A percentile compares a stretch with the other conserved stretches of the same genome.
phyloP scores from a whole-genome alignment of 2,113 vertebrate species.

The Pionites leucogaster region DNA sequence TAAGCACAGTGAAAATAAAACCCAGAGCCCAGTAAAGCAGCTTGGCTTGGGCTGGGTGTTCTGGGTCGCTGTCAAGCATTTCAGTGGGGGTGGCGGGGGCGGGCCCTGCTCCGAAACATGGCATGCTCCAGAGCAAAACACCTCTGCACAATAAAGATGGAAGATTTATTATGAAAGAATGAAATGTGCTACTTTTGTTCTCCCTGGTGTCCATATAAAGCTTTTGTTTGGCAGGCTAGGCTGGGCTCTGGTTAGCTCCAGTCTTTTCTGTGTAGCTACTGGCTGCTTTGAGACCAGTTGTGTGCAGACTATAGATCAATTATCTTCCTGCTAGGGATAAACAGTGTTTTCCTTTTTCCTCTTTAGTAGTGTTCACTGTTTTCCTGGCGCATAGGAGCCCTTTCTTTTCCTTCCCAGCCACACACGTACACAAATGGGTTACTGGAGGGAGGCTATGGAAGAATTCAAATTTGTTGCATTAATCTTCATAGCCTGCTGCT shows the following conservation, averaged over 20 bases:
- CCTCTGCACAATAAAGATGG: slow-evolving; percentile 52
- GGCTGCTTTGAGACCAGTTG: slow-evolving; percentile 56
- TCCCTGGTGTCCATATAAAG: slow-evolving; percentile 63
- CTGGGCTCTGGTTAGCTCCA: slow-evolving; percentile 14
- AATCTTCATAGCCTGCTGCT: slow-evolving; percentile 1
- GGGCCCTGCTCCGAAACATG: neutral
- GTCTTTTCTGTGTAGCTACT: neutral
- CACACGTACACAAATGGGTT: neutral
- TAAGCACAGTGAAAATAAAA: neutral
- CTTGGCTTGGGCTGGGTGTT: neutral
- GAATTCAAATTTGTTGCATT: slow-evolving; percentile 32
- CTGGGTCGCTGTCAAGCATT: neutral
- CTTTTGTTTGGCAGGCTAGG: slow-evolving; percentile 50
- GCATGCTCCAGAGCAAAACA: slow-evolving; percentile 12
- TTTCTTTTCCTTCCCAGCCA: neutral
- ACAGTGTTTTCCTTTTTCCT: slow-evolving; percentile 41
- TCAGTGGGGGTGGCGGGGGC: neutral
- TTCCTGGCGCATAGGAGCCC: slow-evolving; percentile 9
- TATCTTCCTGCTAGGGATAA: slow-evolving; percentile 59
- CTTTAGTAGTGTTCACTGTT: slow-evolving; percentile 17
- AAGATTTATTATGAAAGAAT: slow-evolving; percentile 69
- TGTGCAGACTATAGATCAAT: slow-evolving; percentile 66
- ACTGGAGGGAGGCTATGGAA: neutral
- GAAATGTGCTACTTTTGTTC: slow-evolving; percentile 58
- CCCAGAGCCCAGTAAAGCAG: neutral